Percentiles rank a stretch among this genome's conserved stretches.
These are phyloP conservation scores for Oligia strigilis DNA, from an alignment of 2,888 invertebrate species.

Conservation along the genomic window DNA sequence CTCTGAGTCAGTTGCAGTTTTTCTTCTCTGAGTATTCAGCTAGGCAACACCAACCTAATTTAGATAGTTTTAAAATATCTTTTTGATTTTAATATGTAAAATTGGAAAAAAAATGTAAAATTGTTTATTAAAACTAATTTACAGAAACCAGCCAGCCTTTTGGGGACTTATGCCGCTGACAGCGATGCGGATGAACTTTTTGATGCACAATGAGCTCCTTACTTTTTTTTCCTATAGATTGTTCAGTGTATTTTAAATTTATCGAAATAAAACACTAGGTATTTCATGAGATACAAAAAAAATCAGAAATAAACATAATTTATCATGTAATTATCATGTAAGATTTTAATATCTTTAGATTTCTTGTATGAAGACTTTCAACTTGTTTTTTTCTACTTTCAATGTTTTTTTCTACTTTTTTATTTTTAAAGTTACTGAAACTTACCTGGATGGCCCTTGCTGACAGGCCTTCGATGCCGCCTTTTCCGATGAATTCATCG, in stretches of 20 bases:
- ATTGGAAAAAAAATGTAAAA: neutral
- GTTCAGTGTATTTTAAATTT: too few species aligned
- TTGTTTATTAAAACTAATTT: neutral
- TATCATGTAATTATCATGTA: neutral
- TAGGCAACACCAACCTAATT: neutral
- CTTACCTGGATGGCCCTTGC: constrained; percentile 88
- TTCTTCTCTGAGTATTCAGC: neutral
- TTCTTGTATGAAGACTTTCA: neutral
- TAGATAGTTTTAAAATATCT: neutral
- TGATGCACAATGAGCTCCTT: too few species aligned
- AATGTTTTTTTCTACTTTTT: too few species aligned
- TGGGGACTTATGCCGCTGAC: too few species aligned
- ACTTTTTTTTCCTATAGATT: too few species aligned
- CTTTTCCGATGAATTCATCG: constrained; percentile 90
- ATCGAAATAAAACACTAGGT: too few species aligned
- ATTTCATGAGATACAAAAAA: too few species aligned
- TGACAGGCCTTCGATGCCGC: constrained; percentile 89
- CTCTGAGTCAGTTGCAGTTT: neutral
- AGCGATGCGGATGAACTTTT: too few species aligned
- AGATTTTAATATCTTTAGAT: too few species aligned
- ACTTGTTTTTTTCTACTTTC: too few species aligned
- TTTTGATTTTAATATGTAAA: neutral
- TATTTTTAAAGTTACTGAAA: neutral
- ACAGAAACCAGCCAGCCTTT: neutral
- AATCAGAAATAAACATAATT: neutral